These are phyloP conservation scores for Encarsia formosa DNA, from an alignment of 2,888 invertebrate genomes.

Conservation along the genomic window DNA sequence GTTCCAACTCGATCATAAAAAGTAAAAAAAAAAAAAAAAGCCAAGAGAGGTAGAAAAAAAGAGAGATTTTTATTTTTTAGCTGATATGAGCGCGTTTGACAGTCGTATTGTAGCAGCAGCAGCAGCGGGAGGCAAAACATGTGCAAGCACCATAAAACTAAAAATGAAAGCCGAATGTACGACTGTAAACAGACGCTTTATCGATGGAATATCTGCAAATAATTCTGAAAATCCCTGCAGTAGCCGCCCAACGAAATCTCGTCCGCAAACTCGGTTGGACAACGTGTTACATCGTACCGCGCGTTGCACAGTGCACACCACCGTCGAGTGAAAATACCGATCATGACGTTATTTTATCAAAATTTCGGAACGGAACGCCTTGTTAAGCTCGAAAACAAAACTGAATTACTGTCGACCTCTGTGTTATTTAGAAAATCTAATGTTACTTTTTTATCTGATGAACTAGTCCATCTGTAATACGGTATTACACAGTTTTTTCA, in stretches of 20 bases:
- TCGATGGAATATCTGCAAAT: slow-evolving; percentile 20
- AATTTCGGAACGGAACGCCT: too few species aligned
- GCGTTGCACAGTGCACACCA: background rate
- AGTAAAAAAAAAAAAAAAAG: too few species aligned
- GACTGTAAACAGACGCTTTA: slow-evolving; percentile 25
- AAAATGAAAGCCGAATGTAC: slow-evolving; percentile 19
- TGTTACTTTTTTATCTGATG: too few species aligned
- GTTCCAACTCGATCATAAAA: too few species aligned
- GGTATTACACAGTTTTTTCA: too few species aligned
- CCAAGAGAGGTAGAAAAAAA: background rate
- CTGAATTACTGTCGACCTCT: too few species aligned
- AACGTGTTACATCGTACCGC: background rate
- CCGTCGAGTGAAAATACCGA: too few species aligned
- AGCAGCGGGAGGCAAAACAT: background rate
- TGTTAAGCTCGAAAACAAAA: too few species aligned
- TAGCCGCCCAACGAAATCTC: slow-evolving; percentile 1
- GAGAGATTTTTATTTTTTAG: slow-evolving; percentile 10
- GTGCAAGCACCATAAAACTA: slow-evolving; percentile 3
- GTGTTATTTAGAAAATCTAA: too few species aligned
- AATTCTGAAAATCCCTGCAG: slow-evolving; percentile 12
- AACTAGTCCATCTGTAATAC: too few species aligned
- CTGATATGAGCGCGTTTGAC: slow-evolving; percentile 15
- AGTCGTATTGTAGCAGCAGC: slow-evolving; percentile 1
- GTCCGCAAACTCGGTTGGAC: slow-evolving; percentile 11
- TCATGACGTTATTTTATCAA: too few species aligned